Conservation (phyloP, 2,113 vertebrate species). For the Oncorhynchus tshawytscha region DNA sequence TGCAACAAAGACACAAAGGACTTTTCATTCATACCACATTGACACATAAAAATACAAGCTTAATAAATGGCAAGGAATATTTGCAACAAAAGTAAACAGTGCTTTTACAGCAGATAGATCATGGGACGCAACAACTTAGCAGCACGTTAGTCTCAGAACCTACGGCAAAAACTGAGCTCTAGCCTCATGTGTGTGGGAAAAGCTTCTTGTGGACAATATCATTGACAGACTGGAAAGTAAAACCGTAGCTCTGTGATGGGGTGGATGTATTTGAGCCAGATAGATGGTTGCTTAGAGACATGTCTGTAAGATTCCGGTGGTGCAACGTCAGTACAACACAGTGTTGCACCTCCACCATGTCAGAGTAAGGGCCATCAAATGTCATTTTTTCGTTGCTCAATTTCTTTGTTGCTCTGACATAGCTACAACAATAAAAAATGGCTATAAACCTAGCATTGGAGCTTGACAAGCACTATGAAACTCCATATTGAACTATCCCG, state of each 20-base stretch:
- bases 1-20: conserved; percentile 36
- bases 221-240: conserved; percentile 51
- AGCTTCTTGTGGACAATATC: conserved; percentile 45
- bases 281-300: conserved; percentile 4
- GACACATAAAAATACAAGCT: conserved; percentile 15
- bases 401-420: neutral
- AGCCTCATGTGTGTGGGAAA: conserved; percentile 15
- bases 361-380: neutral
- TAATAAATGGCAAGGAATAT: conserved; percentile 35
- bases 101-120: conserved; percentile 29
- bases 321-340: neutral
- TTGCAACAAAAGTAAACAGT: conserved; percentile 37
- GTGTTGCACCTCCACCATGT: neutral
- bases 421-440: neutral
- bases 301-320: conserved; percentile 7
- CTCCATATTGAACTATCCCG: too few species aligned
- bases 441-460: too few species aligned
- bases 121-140: conserved; percentile 31
- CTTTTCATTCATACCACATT: conserved; percentile 53
- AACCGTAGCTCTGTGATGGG: conserved; percentile 12
- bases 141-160: conserved; percentile 47
- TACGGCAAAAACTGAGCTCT: conserved; percentile 51
- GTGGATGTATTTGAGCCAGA: neutral
- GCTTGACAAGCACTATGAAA: too few species aligned
- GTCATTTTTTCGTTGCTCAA: too few species aligned